phyloP scores from a whole-genome alignment of 2,888 invertebrate species.

The Tryphoninae sp. region DNA sequence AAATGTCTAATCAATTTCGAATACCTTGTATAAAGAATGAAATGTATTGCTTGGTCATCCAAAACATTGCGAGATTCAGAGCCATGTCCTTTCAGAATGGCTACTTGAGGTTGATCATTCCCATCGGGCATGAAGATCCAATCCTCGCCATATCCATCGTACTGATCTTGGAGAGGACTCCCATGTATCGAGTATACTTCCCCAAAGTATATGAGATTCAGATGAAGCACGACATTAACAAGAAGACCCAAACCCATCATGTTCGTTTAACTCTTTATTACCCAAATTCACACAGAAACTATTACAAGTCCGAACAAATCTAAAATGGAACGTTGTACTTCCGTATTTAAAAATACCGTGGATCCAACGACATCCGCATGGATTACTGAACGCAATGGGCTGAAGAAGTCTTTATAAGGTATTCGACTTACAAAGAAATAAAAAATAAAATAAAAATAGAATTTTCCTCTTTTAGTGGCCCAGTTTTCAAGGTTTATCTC shows the following conservation, averaged over 20 bases:
- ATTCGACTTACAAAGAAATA: conserved; percentile 64
- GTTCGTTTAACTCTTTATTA: neutral
- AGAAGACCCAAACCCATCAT: conserved; percentile 20
- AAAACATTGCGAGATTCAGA: conserved; percentile 69
- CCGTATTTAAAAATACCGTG: neutral
- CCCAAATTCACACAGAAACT: neutral
- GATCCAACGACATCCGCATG: conserved; percentile 27
- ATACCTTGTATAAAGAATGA: conserved; percentile 77
- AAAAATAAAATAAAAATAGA: conserved; percentile 44
- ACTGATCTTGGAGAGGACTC: conserved; percentile 74
- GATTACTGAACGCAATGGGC: conserved; percentile 51
- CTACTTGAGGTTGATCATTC: conserved; percentile 78
- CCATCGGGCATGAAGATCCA: conserved; percentile 81
- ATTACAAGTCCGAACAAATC: too few species aligned
- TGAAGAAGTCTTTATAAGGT: conserved; percentile 70
- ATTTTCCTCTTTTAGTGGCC: conserved; percentile 67
- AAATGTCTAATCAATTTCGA: conserved; percentile 4
- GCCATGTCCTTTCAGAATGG: conserved; percentile 75
- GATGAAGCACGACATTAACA: conserved; percentile 18
- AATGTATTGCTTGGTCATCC: conserved; percentile 71
- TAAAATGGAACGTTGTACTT: too few species aligned
- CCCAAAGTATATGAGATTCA: conserved; percentile 26
- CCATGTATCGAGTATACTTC: conserved; percentile 47
- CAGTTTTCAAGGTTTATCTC: conserved; percentile 73
- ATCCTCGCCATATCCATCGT: conserved; percentile 79